Conservation (phyloP, 2,888 invertebrate species). For the Dynastes maya region DNA sequence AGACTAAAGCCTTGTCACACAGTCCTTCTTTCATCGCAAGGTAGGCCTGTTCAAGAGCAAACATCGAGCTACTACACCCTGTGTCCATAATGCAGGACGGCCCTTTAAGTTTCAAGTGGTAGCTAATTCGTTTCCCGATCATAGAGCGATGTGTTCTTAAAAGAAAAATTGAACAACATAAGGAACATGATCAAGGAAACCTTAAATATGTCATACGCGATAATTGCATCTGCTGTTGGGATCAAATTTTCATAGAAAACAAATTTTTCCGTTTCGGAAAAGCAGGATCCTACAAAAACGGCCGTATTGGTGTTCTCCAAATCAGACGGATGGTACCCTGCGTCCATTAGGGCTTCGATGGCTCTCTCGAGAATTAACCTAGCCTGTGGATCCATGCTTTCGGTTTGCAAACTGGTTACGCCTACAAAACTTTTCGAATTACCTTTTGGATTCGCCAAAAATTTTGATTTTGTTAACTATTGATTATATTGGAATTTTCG, state of each 20-base stretch:
- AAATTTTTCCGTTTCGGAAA: too few species aligned
- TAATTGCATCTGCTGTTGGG: conserved; percentile 63
- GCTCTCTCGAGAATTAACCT: conserved; percentile 76
- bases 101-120: too few species aligned
- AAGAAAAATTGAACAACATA: background rate
- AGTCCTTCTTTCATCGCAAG: conserved; percentile 83
- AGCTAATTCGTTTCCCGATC: conserved; percentile 94
- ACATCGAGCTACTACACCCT: conserved; percentile 94
- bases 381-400: conserved; percentile 74
- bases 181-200: background rate
- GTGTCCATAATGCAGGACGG: conserved; percentile 93
- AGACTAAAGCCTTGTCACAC: conserved; percentile 92
- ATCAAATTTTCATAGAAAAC: too few species aligned
- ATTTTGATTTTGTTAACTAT: too few species aligned
- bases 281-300: too few species aligned
- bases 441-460: background rate
- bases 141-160: conserved; percentile 80
- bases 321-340: too few species aligned
- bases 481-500: too few species aligned
- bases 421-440: conserved; percentile 58
- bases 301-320: too few species aligned
- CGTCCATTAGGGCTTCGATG: conserved; percentile 76
- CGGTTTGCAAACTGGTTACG: conserved; percentile 74
- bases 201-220: background rate
- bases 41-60: conserved; percentile 89